A percentile compares a stretch with the other conserved stretches of the same genome.
Conservation (phyloP, 2,888 invertebrate genomes). For the Hyposoter didymator region DNA sequence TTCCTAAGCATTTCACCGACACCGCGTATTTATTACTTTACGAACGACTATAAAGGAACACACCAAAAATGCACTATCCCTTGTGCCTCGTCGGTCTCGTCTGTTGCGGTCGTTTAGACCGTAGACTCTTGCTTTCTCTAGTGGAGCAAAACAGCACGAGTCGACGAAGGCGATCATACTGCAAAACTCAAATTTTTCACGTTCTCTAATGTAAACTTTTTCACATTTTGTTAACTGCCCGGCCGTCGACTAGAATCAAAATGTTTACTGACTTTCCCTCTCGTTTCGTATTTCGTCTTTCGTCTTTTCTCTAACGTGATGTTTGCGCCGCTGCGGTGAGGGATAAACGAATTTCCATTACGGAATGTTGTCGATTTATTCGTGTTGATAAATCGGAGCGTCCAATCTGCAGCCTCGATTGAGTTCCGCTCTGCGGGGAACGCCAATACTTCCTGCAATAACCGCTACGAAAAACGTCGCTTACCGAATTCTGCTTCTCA, state of each 20-base stretch:
- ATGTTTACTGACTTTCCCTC: background rate
- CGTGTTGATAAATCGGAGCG: background rate
- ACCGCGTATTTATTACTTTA: background rate
- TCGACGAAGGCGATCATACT: background rate
- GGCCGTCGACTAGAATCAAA: background rate
- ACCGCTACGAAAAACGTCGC: background rate
- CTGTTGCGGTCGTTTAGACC: background rate
- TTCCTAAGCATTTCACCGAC: constrained; percentile 15
- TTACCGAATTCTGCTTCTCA: too few species aligned
- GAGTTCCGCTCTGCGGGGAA: background rate
- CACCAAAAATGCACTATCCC: background rate
- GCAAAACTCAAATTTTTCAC: background rate
- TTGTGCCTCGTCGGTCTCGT: background rate
- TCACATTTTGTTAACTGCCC: background rate
- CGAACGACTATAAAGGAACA: background rate
- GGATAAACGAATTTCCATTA: background rate
- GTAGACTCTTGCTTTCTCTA: constrained; percentile 7
- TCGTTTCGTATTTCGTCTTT: background rate
- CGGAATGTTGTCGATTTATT: background rate
- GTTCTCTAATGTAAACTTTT: background rate
- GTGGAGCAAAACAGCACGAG: background rate
- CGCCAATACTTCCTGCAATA: background rate
- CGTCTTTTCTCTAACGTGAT: background rate
- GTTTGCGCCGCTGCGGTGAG: background rate
- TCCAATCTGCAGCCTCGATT: background rate